Base-by-base conservation (phyloP, 2,888 invertebrate genomes). In the Epiblema foenella region DNA sequence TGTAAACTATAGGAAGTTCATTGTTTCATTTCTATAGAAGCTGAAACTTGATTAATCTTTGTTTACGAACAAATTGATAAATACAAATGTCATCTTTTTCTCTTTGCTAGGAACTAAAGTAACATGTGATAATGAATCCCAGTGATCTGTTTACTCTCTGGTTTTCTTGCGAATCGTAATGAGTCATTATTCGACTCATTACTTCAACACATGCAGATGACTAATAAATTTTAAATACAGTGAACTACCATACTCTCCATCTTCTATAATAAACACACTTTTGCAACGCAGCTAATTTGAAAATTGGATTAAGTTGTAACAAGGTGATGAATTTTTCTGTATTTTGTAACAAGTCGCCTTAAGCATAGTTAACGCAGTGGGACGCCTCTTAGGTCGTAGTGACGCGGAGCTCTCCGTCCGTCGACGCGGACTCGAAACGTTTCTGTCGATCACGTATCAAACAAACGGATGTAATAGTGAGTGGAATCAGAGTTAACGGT, bases 321-420 rank as follows among this genome's bases (percentile, higher is more conserved):
- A 77, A 78, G 78, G 79, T 79, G 78, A 78, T 66, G 42, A n/a
- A 77, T 74, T 73, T 70, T 66, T 62, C 17, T 75, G 71, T 75
- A 73, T 42, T 74, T 69, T 75, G 64, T 66, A 69, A 68, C 69
- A 66, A 74, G 29, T 67, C 66, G 62, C 70, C 78, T 78, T 75
- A 77, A 79, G 75, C 81, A 77, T 79, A 79, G 79, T 80, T 73
- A 77, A 80, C 81, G 77, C 64, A 70, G 80, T 77, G 79, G 75
- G 79, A 80, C 81, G 82, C 84, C 84, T 78, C 83, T 82, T 84
- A 81, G 85, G 78, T 83, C 81, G 81, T 85, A 85, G 83, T 81
- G 81, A 79, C 74, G 74, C 60, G 54, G 29, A 24, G 18, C 58
- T 11, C 60, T 17, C 33, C 42, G 42, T 42, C 60, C 12, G 49